Percentiles rank a stretch among this genome's conserved stretches.
These are phyloP conservation scores for Epinephelus cyanopodus DNA, from an alignment of 2,113 vertebrate species.

Conservation along the genomic window DNA sequence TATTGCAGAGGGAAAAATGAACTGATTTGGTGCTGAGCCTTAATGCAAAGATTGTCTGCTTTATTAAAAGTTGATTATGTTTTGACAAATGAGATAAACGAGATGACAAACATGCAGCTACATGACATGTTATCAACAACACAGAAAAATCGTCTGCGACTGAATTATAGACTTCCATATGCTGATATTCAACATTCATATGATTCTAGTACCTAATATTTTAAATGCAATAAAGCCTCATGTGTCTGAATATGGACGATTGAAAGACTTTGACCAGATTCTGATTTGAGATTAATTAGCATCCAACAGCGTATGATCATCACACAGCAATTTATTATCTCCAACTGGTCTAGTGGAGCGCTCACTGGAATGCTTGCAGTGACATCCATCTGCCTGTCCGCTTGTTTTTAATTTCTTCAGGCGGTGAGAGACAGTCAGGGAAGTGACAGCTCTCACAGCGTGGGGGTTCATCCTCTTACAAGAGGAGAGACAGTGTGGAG, in stretches of 20 bases:
- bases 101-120: background rate
- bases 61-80: background rate
- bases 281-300: slow-evolving; percentile 53
- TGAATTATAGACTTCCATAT: background rate
- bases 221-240: background rate
- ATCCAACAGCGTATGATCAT: slow-evolving; percentile 40
- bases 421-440: slow-evolving; percentile 36
- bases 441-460: slow-evolving; percentile 61
- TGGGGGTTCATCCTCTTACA: slow-evolving; percentile 26
- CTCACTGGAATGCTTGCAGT: slow-evolving; percentile 42
- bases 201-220: background rate
- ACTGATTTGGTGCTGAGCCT: too few species aligned
- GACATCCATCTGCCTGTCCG: slow-evolving; percentile 70
- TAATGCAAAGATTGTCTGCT: background rate
- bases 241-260: background rate
- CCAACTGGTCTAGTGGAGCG: slow-evolving; percentile 37
- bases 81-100: slow-evolving; percentile 6
- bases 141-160: background rate
- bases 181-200: background rate
- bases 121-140: background rate
- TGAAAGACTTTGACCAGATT: slow-evolving; percentile 17
- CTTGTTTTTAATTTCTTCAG: slow-evolving; percentile 62
- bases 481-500: slow-evolving; percentile 10
- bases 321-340: slow-evolving; percentile 51
- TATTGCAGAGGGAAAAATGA: too few species aligned